phyloP scores from a whole-genome alignment of 1,140 invertebrate species.

The Macrobrachium rosenbergii region DNA sequence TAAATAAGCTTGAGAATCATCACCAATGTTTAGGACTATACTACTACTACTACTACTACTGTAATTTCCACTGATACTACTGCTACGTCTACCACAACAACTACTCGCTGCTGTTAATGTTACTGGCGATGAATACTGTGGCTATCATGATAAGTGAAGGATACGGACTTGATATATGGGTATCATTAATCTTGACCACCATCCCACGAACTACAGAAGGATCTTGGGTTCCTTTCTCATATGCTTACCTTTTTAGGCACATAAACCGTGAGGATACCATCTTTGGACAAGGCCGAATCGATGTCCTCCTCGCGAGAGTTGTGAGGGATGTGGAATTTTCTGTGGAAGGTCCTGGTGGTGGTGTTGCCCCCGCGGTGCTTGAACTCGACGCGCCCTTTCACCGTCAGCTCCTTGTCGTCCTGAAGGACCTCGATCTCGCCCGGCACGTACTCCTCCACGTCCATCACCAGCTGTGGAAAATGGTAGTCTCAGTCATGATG shows the following conservation, averaged over 20 bases:
- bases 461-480: slow-evolving; percentile 62
- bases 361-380: slow-evolving; percentile 34
- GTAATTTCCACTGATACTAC: too few relatives aligned
- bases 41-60: too few relatives aligned
- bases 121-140: not conserved
- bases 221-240: too few relatives aligned
- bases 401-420: slow-evolving; percentile 62
- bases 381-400: slow-evolving; percentile 53
- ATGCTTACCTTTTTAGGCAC: slow-evolving; percentile 64
- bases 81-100: too few relatives aligned
- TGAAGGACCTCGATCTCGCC: slow-evolving; percentile 65
- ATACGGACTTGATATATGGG: too few relatives aligned
- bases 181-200: too few relatives aligned
- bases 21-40: too few relatives aligned
- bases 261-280: slow-evolving; percentile 64
- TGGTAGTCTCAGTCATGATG: not conserved
- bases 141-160: not conserved
- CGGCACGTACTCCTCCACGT: slow-evolving; percentile 65
- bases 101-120: too few relatives aligned
- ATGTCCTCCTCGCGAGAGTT: slow-evolving; percentile 65
- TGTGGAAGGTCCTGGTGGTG: slow-evolving; percentile 59
- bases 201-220: not conserved
- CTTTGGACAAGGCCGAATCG: slow-evolving; percentile 64
- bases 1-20: too few relatives aligned
- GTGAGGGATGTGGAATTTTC: slow-evolving; percentile 62